phyloP scores from a whole-genome alignment of 2,113 vertebrate species.

The Phrynosoma blainvillii region DNA sequence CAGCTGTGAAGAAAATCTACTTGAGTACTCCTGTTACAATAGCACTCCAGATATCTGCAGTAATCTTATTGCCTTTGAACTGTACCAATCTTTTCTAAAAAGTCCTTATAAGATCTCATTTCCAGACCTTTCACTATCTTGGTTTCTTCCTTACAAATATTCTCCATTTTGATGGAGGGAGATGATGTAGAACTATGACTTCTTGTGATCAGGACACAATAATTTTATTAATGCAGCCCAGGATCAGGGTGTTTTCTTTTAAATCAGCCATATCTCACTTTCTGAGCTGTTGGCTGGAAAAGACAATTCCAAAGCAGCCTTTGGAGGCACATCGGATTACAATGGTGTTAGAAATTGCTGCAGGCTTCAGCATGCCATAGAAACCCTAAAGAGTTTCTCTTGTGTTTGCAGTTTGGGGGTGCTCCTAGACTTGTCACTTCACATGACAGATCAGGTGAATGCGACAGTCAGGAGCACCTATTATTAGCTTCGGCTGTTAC shows the following conservation, averaged over 20 bases:
- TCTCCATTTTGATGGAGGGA: not conserved
- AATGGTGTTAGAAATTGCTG: too few species aligned
- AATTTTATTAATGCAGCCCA: not conserved
- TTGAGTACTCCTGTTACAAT: too few species aligned
- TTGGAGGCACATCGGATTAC: too few species aligned
- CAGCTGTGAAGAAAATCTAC: not conserved
- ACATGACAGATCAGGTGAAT: too few species aligned
- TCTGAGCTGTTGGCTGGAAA: not conserved
- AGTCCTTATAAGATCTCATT: not conserved
- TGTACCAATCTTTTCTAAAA: not conserved
- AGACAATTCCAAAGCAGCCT: too few species aligned
- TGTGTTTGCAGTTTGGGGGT: too few species aligned
- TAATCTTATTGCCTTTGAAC: not conserved
- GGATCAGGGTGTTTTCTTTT: not conserved
- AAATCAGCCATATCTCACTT: not conserved
- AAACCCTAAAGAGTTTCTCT: too few species aligned
- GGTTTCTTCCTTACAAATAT: not conserved
- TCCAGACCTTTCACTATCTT: not conserved
- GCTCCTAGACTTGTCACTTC: too few species aligned
- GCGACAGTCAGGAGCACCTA: too few species aligned
- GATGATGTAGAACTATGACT: not conserved
- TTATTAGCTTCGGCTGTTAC: too few species aligned
- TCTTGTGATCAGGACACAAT: too few species aligned
- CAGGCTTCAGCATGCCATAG: too few species aligned
- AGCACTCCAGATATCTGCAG: not conserved